Percentiles rank a stretch among this genome's conserved stretches.
Conservation (phyloP, 2,888 invertebrate genomes). For the Ochropleura leucogaster region DNA sequence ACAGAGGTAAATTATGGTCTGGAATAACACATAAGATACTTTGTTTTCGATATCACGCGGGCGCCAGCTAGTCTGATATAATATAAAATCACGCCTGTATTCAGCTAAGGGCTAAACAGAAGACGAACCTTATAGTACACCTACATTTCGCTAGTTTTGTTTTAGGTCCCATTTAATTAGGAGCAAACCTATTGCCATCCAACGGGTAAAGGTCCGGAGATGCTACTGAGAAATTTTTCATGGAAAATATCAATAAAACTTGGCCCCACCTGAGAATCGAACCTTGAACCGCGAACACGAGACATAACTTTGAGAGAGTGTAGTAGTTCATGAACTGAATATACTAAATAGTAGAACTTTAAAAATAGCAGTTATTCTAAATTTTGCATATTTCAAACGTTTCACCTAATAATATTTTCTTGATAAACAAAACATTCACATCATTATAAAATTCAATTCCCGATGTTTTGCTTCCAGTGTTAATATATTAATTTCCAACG, state of each 20-base stretch:
- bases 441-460: constrained; percentile 28
- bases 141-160: background rate
- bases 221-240: background rate
- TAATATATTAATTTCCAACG: constrained; percentile 52
- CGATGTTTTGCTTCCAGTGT: constrained; percentile 48
- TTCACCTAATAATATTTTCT: constrained; percentile 35
- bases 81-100: background rate
- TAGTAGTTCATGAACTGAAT: background rate
- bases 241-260: background rate
- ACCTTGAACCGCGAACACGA: background rate
- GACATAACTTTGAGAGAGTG: background rate
- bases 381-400: constrained; percentile 18
- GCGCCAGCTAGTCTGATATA: background rate
- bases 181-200: background rate
- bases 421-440: constrained; percentile 51
- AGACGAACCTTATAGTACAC: background rate
- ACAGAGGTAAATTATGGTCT: no score
- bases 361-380: constrained; percentile 20
- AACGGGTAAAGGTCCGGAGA: background rate
- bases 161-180: background rate
- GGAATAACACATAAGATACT: no score
- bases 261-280: background rate
- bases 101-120: background rate
- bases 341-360: background rate
- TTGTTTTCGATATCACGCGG: no score